These are phyloP conservation scores for Eufriesea mexicana DNA, from an alignment of 1,140 invertebrate species.

Conservation along the genomic window DNA sequence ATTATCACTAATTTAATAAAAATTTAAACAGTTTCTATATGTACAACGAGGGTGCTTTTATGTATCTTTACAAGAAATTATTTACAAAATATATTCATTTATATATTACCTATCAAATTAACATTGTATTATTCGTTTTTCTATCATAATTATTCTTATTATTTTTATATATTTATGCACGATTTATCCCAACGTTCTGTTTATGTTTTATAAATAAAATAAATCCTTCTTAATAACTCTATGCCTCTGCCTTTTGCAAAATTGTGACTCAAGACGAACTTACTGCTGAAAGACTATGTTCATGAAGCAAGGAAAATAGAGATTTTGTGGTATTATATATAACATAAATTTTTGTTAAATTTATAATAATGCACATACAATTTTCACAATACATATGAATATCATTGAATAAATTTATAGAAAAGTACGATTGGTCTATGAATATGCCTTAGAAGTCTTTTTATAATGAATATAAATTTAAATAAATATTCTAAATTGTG, in stretches of 20 bases:
- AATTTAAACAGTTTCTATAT: conserved; percentile 78
- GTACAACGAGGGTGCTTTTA: conserved; percentile 75
- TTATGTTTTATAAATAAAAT: conserved; percentile 77
- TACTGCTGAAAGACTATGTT: conserved; percentile 71
- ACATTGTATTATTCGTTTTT: conserved; percentile 77
- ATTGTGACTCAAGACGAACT: conserved; percentile 63
- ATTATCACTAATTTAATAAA: conserved; percentile 78
- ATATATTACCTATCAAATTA: conserved; percentile 81
- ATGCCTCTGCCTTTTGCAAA: conserved; percentile 62
- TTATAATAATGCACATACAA: conserved; percentile 27
- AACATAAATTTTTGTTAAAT: conserved; percentile 17
- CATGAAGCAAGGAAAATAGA: conserved; percentile 39
- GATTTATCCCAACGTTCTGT: conserved; percentile 68
- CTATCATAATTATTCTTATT: conserved; percentile 70
- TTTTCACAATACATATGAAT: conserved; percentile 24
- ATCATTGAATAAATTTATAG: conserved; percentile 32
- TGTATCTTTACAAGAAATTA: conserved; percentile 80
- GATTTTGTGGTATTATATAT: conserved; percentile 17
- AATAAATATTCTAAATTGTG: conserved; percentile 19
- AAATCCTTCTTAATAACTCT: conserved; percentile 71
- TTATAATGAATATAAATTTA: conserved; percentile 45
- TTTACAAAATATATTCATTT: conserved; percentile 82
- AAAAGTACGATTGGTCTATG: conserved; percentile 44
- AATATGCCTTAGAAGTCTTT: conserved; percentile 34
- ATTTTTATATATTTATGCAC: conserved; percentile 72